These are phyloP conservation scores for Microplitis deprimator DNA, from an alignment of 2,888 invertebrate species.

Conservation along the genomic window DNA sequence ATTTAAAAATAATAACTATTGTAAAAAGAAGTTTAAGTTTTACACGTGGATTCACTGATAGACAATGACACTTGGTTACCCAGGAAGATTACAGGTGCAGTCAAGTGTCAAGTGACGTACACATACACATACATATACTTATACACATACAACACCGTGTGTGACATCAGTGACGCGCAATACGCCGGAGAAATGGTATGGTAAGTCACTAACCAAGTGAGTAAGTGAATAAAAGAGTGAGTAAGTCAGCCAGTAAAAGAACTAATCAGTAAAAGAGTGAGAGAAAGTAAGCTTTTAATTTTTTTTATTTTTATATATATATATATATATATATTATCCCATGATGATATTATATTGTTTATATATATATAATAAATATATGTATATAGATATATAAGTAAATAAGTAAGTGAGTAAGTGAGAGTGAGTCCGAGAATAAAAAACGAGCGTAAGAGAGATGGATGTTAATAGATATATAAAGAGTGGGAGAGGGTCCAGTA, in stretches of 20 bases:
- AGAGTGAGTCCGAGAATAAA: neutral
- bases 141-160: conserved; percentile 2
- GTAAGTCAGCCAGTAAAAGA: neutral
- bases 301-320: neutral
- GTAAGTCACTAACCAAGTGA: neutral
- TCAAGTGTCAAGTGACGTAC: conserved; percentile 4
- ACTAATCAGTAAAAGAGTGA: neutral
- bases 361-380: neutral
- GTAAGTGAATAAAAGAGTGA: neutral
- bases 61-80: conserved; percentile 6
- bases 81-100: neutral
- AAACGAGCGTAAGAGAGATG: conserved; percentile 26
- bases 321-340: neutral
- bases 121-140: neutral
- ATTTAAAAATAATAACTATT: neutral
- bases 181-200: neutral
- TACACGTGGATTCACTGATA: conserved; percentile 25
- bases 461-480: neutral
- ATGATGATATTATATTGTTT: neutral
- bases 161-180: neutral
- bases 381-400: neutral
- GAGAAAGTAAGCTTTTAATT: neutral
- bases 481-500: conserved; percentile 13
- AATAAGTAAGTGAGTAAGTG: conserved; percentile 10
- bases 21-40: neutral